Evolutionary conservation across 2,888 invertebrate genomes (phyloP).

Genomic region (Harmothoe impar): DNA sequence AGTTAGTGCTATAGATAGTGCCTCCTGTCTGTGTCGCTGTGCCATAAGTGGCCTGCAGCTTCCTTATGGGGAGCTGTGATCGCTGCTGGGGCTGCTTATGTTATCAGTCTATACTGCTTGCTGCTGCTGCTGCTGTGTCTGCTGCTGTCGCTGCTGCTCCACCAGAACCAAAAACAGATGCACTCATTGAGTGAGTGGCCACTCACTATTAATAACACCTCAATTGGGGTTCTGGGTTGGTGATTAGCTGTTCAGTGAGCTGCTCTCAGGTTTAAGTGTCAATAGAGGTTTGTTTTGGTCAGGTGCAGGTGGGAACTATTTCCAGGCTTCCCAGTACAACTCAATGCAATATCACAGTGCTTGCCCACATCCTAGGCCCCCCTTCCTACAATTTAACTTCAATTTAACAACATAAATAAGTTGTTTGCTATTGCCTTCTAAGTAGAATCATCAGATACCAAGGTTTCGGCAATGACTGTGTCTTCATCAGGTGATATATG

Average conservation of each 20-base stretch:
- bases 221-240: not conserved
- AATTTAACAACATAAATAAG: too few species aligned
- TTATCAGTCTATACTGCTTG: too few species aligned
- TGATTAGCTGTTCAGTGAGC: not conserved
- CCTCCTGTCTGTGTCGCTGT: not conserved
- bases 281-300: not conserved
- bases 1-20: not conserved
- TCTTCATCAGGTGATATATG: too few species aligned
- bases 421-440: too few species aligned
- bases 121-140: too few species aligned
- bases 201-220: not conserved
- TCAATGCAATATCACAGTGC: not conserved
- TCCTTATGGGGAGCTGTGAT: not conserved
- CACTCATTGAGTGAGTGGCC: not conserved
- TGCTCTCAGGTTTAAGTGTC: not conserved
- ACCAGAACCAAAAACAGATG: too few species aligned
- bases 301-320: not conserved
- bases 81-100: not conserved
- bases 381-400: too few species aligned
- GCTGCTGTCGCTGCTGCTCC: too few species aligned
- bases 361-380: too few species aligned
- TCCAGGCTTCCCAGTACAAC: not conserved
- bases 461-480: too few species aligned
- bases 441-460: too few species aligned
- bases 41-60: not conserved